Percentiles rank a stretch among this genome's conserved stretches.
Conservation (phyloP, 2,797 vertebrate species). For the Chaenodraco wilsoni region DNA sequence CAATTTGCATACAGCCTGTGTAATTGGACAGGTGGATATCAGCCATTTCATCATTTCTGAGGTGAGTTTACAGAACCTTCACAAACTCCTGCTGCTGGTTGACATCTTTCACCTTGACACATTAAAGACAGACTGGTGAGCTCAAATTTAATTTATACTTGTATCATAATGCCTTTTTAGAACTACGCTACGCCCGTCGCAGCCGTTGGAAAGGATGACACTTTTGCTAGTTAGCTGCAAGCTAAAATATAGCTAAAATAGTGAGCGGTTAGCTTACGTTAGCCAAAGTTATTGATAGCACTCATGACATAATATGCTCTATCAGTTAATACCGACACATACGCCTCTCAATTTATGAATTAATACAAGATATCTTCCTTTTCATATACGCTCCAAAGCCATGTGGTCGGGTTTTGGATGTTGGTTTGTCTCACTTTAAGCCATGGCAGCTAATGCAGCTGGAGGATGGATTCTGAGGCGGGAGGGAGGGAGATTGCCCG, state of each 20-base stretch:
- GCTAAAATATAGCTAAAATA: slow-evolving; percentile 15
- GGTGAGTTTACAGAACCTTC: slow-evolving; percentile 88
- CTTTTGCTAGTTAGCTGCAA: slow-evolving; percentile 46
- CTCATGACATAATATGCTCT: too few relatives aligned
- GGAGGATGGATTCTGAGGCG: slow-evolving; percentile 53
- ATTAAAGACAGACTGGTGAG: slow-evolving; percentile 61
- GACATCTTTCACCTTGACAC: slow-evolving; percentile 91
- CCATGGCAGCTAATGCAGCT: slow-evolving; percentile 41
- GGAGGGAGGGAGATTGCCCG: slow-evolving; percentile 39
- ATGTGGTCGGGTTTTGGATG: slow-evolving; percentile 1
- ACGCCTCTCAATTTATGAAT: not conserved
- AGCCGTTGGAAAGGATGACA: not conserved
- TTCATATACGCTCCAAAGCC: slow-evolving; percentile 14
- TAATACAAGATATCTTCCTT: slow-evolving; percentile 3
- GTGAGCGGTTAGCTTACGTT: not conserved
- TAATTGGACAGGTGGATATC: slow-evolving; percentile 50
- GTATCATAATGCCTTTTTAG: not conserved
- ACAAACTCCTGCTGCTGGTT: slow-evolving; percentile 96
- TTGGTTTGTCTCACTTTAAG: slow-evolving; percentile 34
- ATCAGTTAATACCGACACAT: not conserved
- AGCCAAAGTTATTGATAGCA: not conserved
- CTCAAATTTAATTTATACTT: not conserved
- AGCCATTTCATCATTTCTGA: slow-evolving; percentile 86
- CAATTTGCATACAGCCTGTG: too few relatives aligned
- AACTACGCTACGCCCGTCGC: not conserved